phyloP scores from a whole-genome alignment of 2,113 vertebrate genomes.

The Monopterus albus region DNA sequence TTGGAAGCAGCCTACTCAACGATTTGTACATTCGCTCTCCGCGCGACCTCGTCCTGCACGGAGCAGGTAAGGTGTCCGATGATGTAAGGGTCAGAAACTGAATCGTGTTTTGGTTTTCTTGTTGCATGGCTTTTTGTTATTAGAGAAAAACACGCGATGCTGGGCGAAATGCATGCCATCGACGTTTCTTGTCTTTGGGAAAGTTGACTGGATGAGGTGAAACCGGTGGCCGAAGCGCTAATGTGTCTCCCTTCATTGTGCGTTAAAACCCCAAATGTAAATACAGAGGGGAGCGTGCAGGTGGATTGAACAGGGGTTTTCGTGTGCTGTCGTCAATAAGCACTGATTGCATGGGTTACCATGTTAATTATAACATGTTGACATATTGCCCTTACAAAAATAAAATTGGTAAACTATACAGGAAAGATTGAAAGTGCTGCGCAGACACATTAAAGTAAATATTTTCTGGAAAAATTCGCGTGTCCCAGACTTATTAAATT shows the following conservation, averaged over 20 bases:
- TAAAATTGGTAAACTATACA: background rate
- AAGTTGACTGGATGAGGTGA: conserved; percentile 58
- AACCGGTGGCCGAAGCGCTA: background rate
- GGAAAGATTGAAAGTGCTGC: background rate
- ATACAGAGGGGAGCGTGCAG: background rate
- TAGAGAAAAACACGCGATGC: conserved; percentile 22
- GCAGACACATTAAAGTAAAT: background rate
- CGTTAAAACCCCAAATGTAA: background rate
- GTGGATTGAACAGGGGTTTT: conserved; percentile 4
- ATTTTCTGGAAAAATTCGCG: background rate
- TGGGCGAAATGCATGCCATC: conserved; percentile 29
- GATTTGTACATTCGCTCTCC: conserved; percentile 7
- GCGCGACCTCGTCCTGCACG: conserved; percentile 25
- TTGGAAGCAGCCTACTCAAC: background rate
- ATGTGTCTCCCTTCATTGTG: background rate
- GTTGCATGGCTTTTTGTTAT: conserved; percentile 6
- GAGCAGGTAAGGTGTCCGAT: conserved; percentile 57
- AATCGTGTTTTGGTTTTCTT: conserved; percentile 5
- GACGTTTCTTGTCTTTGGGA: conserved; percentile 60
- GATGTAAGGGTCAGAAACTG: background rate
- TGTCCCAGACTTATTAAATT: background rate
- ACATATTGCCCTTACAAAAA: background rate
- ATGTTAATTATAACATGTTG: conserved; percentile 1
- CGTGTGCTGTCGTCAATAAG: background rate
- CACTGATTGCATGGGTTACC: background rate